Conservation (phyloP, 53 echinoderm and acorn worm species). For the Holothuria leucospilota region DNA sequence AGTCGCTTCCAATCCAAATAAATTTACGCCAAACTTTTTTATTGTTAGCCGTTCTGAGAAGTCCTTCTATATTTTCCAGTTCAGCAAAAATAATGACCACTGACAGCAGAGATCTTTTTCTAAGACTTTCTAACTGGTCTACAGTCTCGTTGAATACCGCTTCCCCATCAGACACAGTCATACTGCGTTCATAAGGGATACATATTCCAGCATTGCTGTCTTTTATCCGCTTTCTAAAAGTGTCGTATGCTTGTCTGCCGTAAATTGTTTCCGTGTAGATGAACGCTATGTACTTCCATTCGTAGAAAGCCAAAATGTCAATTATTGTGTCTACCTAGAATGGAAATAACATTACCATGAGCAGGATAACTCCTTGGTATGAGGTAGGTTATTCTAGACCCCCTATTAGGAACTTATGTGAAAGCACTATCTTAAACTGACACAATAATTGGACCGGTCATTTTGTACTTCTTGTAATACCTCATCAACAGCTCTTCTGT, state of each 20-base stretch:
- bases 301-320: constrained; percentile 71
- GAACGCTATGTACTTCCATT: constrained; percentile 90
- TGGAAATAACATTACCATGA: neutral
- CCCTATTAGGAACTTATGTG: too few species aligned
- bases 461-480: too few species aligned
- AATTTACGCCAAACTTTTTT: constrained; percentile 66
- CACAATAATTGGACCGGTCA: too few species aligned
- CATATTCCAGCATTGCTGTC: constrained; percentile 62
- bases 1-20: constrained; percentile 95
- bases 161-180: constrained; percentile 51
- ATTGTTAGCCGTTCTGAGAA: constrained; percentile 65
- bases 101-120: constrained; percentile 59
- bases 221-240: constrained; percentile 51
- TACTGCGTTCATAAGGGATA: constrained; percentile 66
- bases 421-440: too few species aligned
- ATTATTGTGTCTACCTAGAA: constrained; percentile 78
- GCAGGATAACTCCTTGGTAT: too few species aligned
- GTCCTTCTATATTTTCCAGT: constrained; percentile 69
- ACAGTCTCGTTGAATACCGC: constrained; percentile 20
- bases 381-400: too few species aligned
- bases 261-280: constrained; percentile 89
- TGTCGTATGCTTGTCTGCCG: constrained; percentile 77
- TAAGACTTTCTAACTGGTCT: constrained; percentile 56
- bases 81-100: constrained; percentile 93
- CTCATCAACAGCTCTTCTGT: too few species aligned